Base-by-base conservation (phyloP, 2,888 invertebrate genomes). In the Portevinia maculata region DNA sequence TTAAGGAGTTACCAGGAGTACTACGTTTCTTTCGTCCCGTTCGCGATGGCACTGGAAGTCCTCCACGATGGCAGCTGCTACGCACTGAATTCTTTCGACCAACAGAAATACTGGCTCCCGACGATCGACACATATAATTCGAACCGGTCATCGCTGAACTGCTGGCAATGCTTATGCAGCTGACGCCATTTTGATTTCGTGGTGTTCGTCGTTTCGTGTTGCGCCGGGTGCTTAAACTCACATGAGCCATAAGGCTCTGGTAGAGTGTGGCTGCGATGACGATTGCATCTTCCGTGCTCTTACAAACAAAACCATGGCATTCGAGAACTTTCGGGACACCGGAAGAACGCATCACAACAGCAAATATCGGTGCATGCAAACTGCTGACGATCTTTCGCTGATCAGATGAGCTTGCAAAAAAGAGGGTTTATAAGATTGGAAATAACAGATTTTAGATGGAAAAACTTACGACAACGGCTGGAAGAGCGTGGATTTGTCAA, bases 301-400 rank as follows among this genome's bases (percentile, higher is more conserved):
- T 95, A 90, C 97, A 97, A 86, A 96, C 95, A 91, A 97, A 97
- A 50, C 96, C 97, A 92, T 97, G 97, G 90, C 97, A 97, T 91
- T 97, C 96, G 84, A 97, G 91, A 86, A 95, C 93, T 88, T 95
- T 95, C 1, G 95, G 94, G 19, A 94, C 94, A 50, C 94, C 95
- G 59, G 94, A 93, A 19, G 92, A 91, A 87, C 97, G 93, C 97
- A 97, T 97, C 71, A 97, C 96, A 28, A 97, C 97, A 53, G 97
- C 96, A 91, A 97, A 97, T 87, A 97, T 93, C 0, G 97, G 97
- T 13, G 96, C 95, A 91, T 96, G 96, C 15, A 93, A 88, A 21
- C 92, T 92, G 1, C 88, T 87, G 87, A 92, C 91, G 88, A 87
- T 89, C 85, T 87, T 91, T 85, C 88, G 69, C 79, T 89, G 87